A percentile compares a stretch with the other conserved stretches of the same genome.
Evolutionary conservation across 2,113 vertebrate species (phyloP).

Genomic region (Myrmophylax atrothorax): DNA sequence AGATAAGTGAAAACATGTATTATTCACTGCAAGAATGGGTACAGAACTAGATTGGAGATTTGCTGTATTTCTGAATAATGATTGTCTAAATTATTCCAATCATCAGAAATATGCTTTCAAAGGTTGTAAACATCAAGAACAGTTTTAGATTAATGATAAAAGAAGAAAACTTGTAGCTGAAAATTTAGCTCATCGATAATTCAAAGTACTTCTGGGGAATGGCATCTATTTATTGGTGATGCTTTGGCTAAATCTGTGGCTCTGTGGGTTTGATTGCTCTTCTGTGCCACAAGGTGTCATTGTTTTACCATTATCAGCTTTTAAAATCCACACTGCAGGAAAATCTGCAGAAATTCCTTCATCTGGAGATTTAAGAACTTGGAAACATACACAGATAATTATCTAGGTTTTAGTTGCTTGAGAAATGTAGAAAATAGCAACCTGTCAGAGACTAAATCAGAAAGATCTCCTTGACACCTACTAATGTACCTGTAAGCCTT

Average conservation of each 20-base stretch:
- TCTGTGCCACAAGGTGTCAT: conserved; percentile 75
- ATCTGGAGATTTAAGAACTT: conserved; percentile 32
- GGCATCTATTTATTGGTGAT: not conserved
- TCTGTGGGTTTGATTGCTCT: not conserved
- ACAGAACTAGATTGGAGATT: not conserved
- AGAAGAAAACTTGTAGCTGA: not conserved
- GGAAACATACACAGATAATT: conserved; percentile 29
- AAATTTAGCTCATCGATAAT: not conserved
- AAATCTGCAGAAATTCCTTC: not conserved
- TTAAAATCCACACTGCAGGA: not conserved
- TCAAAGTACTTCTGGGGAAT: not conserved
- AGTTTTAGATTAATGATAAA: not conserved
- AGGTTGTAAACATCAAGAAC: not conserved
- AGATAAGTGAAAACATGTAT: not conserved
- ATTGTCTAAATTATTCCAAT: not conserved
- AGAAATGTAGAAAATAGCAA: conserved; percentile 30
- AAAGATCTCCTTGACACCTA: conserved; percentile 4
- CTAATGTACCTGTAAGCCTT: not conserved
- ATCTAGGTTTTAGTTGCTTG: conserved; percentile 21
- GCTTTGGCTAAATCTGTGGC: not conserved
- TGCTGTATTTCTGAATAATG: not conserved
- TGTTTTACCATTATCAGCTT: conserved; percentile 55
- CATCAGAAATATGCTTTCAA: not conserved
- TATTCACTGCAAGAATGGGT: not conserved
- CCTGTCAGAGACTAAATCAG: conserved; percentile 33